Conservation (phyloP, 2,797 vertebrate species). For the Hyperoplus lanceolatus region DNA sequence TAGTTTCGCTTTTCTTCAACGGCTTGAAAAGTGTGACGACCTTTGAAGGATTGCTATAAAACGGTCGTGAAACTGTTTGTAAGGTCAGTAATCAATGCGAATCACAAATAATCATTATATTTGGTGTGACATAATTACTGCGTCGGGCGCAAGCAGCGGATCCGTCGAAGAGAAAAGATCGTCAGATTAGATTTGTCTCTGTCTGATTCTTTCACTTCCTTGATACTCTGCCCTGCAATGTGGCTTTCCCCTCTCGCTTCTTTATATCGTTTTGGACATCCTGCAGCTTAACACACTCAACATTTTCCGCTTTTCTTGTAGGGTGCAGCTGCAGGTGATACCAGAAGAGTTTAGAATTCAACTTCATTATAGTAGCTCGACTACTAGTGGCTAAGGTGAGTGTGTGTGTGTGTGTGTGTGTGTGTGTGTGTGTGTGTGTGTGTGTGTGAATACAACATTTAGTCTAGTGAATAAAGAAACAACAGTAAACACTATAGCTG, state of each 20-base stretch:
- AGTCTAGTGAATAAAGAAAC: no score
- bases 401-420: no score
- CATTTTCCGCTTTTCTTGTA: not conserved
- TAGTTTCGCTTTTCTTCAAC: slow-evolving; percentile 79
- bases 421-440: no score
- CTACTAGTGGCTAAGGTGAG: no score
- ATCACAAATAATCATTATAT: not conserved
- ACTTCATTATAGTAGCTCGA: not conserved
- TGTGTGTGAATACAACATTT: no score
- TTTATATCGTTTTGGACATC: not conserved
- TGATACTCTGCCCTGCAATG: slow-evolving; percentile 44
- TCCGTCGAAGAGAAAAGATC: not conserved
- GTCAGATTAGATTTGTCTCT: slow-evolving; percentile 26
- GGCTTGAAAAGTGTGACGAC: slow-evolving; percentile 53
- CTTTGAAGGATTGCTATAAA: slow-evolving; percentile 30
- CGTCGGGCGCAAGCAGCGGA: not conserved
- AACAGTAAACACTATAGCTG: not conserved
- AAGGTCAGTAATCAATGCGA: slow-evolving; percentile 56
- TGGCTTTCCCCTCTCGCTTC: slow-evolving; percentile 25
- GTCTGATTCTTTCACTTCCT: slow-evolving; percentile 74
- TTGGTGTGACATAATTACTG: not conserved
- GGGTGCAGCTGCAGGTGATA: not conserved
- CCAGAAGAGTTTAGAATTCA: not conserved
- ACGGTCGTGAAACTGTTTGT: slow-evolving; percentile 1
- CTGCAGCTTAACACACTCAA: slow-evolving; percentile 4